Percentiles rank a stretch among this genome's conserved stretches.
phyloP scores from a whole-genome alignment of 2,888 invertebrate species.

The Cheilosia soror region DNA sequence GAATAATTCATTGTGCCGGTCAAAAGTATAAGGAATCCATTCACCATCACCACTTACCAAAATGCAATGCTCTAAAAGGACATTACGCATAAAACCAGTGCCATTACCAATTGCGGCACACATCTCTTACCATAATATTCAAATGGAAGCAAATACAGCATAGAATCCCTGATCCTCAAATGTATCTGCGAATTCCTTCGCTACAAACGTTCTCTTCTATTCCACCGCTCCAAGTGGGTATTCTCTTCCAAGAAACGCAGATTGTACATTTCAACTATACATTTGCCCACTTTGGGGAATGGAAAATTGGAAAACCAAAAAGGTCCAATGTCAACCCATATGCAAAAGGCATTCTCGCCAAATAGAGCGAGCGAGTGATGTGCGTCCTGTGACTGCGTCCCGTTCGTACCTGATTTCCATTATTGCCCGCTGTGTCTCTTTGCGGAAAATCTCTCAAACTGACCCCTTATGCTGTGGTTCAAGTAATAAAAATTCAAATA shows the following conservation, averaged over 20 bases:
- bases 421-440: conserved; percentile 32
- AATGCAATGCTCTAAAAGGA: conserved; percentile 54
- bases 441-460: conserved; percentile 42
- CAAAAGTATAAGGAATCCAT: conserved; percentile 27
- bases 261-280: conserved; percentile 52
- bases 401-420: conserved; percentile 28
- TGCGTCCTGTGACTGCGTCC: conserved; percentile 22
- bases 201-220: conserved; percentile 3
- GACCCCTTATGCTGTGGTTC: conserved; percentile 58
- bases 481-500: conserved; percentile 73
- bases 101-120: conserved; percentile 64
- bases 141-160: conserved; percentile 50
- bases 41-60: conserved; percentile 36
- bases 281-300: conserved; percentile 16
- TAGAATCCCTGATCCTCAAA: conserved; percentile 22
- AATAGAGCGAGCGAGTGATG: conserved; percentile 46
- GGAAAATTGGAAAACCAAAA: conserved; percentile 21
- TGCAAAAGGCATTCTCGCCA: conserved; percentile 55
- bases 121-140: conserved; percentile 63
- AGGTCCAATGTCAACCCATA: conserved; percentile 69
- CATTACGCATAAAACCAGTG: conserved; percentile 67
- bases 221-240: neutral
- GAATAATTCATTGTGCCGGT: conserved; percentile 65
- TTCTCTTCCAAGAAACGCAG: conserved; percentile 57
- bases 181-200: conserved; percentile 21